These are phyloP conservation scores for Carassius carassius DNA, from an alignment of 2,113 vertebrate species.

Conservation along the genomic window DNA sequence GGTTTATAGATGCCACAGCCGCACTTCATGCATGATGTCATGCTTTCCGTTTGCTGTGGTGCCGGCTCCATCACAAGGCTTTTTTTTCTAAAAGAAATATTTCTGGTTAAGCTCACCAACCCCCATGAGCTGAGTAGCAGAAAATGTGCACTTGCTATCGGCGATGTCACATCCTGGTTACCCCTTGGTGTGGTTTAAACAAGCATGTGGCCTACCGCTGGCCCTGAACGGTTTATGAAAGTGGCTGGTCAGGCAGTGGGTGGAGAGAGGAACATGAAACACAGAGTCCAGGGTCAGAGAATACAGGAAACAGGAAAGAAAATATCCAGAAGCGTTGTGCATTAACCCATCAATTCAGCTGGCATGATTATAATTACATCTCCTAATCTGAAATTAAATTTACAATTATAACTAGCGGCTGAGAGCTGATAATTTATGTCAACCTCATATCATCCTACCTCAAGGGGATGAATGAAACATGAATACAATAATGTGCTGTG, in stretches of 20 bases:
- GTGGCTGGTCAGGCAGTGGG: background rate
- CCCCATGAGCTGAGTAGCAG: slow-evolving; percentile 21
- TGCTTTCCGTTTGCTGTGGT: background rate
- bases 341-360: background rate
- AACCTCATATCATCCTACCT: slow-evolving; percentile 61
- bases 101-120: slow-evolving; percentile 43
- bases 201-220: slow-evolving; percentile 53
- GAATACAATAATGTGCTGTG: slow-evolving; percentile 22
- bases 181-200: background rate
- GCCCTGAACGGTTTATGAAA: slow-evolving; percentile 57
- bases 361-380: slow-evolving; percentile 44
- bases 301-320: background rate
- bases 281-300: background rate
- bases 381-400: slow-evolving; percentile 51
- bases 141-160: slow-evolving; percentile 20
- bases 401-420: slow-evolving; percentile 60
- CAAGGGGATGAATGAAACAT: slow-evolving; percentile 56
- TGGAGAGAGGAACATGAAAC: slow-evolving; percentile 1
- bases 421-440: slow-evolving; percentile 46
- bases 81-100: slow-evolving; percentile 54
- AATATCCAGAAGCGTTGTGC: background rate
- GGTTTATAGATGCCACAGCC: slow-evolving; percentile 9
- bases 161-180: background rate
- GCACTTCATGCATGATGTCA: background rate
- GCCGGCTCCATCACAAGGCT: background rate